Evolutionary conservation across 2,888 invertebrate genomes (phyloP).

Genomic region (Chalcosyrphus nemorum): DNA sequence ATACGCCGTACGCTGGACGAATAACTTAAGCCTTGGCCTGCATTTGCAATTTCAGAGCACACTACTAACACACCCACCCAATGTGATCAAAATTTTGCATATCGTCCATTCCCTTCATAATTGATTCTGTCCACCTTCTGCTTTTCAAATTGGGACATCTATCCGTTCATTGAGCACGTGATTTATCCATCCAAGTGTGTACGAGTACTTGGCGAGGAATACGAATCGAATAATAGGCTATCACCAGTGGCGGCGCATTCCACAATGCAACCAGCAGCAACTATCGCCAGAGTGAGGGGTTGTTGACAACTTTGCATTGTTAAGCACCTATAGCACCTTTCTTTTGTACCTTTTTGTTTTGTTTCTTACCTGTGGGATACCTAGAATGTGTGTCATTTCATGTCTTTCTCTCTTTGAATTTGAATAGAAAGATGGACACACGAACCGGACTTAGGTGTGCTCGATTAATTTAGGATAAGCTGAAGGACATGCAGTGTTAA

Average conservation of each 20-base stretch:
- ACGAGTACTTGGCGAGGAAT: slow-evolving; percentile 2
- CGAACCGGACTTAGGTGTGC: slow-evolving; percentile 34
- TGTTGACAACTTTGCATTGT: slow-evolving; percentile 48
- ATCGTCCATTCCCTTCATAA: slow-evolving; percentile 47
- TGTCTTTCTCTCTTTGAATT: slow-evolving; percentile 2
- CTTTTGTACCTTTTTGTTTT: slow-evolving; percentile 22
- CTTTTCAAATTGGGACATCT: slow-evolving; percentile 45
- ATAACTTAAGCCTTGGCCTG: slow-evolving; percentile 54
- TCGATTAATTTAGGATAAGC: slow-evolving; percentile 43
- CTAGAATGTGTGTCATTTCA: slow-evolving; percentile 36
- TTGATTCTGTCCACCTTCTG: slow-evolving; percentile 45
- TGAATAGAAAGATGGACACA: slow-evolving; percentile 36
- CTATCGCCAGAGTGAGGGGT: not conserved
- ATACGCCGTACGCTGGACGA: slow-evolving; percentile 11
- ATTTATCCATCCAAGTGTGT: slow-evolving; percentile 10
- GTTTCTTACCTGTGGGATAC: slow-evolving; percentile 33
- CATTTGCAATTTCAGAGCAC: slow-evolving; percentile 43
- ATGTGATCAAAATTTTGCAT: slow-evolving; percentile 10
- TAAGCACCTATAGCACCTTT: slow-evolving; percentile 54
- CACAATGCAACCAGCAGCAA: slow-evolving; percentile 11
- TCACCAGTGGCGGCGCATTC: slow-evolving; percentile 29
- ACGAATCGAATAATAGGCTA: slow-evolving; percentile 11
- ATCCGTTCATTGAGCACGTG: slow-evolving; percentile 42
- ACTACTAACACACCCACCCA: slow-evolving; percentile 64
- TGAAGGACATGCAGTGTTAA: slow-evolving; percentile 17